Base-by-base conservation (phyloP, 2,888 invertebrate genomes). In the Palloptera scutellata region DNA sequence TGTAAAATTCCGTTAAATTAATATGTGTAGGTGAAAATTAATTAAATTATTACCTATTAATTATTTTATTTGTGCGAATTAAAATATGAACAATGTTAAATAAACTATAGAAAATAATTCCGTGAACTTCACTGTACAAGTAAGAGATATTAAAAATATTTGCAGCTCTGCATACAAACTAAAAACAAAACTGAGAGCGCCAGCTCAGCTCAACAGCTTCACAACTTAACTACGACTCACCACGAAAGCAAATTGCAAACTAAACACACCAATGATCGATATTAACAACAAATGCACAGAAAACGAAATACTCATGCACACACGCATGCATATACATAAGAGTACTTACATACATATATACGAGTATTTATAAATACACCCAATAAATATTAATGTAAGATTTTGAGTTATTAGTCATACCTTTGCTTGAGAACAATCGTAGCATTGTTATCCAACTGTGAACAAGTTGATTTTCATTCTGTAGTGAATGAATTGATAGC, bases 161-260 rank as follows among this genome's bases (percentile, higher is more conserved):
- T 30, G 30, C 6, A 30, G 30, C 30, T 30, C 2, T 30, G 30
- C 30, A 30, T 30, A 30, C 30, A 30, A 30, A 51, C 6, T 51
- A 51, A 51, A 51, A 30, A 30, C 30, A 54, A 54, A 48, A 15
- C 12, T n/a, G 48, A 48, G 15, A 48, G 8, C 12, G 15, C 2
- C 48, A 8, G 8, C 48, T 12, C 13, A 3, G 12, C 48, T 48
- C 48, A 48, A 48, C 48, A 48, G 3, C 12, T 48, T 15, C 13
- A 48, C 48, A 15, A 48, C 48, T 48, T 4, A 19, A 58, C 58
- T 15, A 58, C 58, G 19, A 58, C 41, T 2, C 58, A 10, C 13
- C 55, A 20, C 52, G 60, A 66, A 66, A 61, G 55, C 61, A 17
- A 62, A 66, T 58, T 58, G 52, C 58, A 57, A 52, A 66, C 66